Base-by-base conservation (phyloP, 1,140 invertebrate genomes). In the Anastrepha obliqua region DNA sequence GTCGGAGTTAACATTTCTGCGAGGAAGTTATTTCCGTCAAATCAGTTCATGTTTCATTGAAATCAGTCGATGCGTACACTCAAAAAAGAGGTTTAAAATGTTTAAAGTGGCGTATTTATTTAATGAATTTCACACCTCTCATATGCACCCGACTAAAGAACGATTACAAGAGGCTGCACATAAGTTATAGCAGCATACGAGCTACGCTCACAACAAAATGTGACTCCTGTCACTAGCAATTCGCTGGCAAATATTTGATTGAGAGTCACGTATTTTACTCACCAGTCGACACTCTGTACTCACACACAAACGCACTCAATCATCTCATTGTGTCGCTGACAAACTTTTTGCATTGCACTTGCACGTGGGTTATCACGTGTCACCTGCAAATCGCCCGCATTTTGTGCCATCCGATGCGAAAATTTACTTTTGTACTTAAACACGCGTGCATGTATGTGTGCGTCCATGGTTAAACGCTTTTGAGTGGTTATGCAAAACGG, bases 181-280 rank as follows among this genome's bases (percentile, higher is more conserved):
- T 29, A 29, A 29, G 29, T 29, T 81, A 55, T 42, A 81, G 44
- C 47, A 47, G 17, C 47, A 81, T 81, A 20, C 51, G 51, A 6
- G n/a, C 51, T 8, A 17, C 15, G 65, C 29, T 78, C 70, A 51
- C n/a, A 78, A 4, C n/a, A 78, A 81, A 15, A 2, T 51, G 55
- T 55, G 74, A 81, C 74, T 81, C 17, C 74, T 81, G 74, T 51
- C 47, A 6, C 74, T 51, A 47, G 11, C 74, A 81, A 81, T 81
- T 81, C 47, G 47, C 74, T 81, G 8, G n/a, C 47, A 81, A 81
- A 81, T 55, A 47, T 81, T 81, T 81, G 74, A 81, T 55, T 58
- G 47, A 81, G 47, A 11, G 47, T 81, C 74, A 29, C n/a, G 47
- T 51, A 5, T 29, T 20, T 29, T 3, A 11, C 44, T 17, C 74